These are phyloP conservation scores for Lumbricus terrestris DNA, from an alignment of 2,888 invertebrate genomes.

Conservation along the genomic window DNA sequence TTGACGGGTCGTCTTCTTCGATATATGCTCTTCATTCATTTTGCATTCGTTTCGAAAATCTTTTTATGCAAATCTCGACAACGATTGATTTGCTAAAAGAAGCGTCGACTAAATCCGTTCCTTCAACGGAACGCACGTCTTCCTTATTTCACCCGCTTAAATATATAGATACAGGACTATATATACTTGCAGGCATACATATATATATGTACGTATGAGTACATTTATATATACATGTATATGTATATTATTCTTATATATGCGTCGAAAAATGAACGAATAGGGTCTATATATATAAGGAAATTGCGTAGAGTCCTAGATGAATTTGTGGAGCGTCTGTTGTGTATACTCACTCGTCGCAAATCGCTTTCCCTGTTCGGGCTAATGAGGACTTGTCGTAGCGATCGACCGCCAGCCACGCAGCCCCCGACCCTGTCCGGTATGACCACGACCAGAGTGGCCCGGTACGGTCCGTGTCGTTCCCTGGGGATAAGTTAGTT, in stretches of 20 bases:
- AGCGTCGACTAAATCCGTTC: not conserved
- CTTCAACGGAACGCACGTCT: not conserved
- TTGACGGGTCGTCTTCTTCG: not conserved
- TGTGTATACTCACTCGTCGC: not conserved
- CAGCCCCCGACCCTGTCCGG: not conserved
- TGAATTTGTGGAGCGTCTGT: not conserved
- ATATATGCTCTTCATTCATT: not conserved
- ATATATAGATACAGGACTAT: not conserved
- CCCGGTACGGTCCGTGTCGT: not conserved
- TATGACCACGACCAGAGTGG: not conserved
- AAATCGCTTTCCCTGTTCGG: constrained; percentile 13
- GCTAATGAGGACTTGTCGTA: not conserved
- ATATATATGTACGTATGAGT: not conserved
- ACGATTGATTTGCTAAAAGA: not conserved
- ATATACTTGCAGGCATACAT: not conserved
- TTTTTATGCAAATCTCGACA: not conserved
- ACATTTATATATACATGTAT: not conserved
- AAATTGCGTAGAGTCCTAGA: not conserved
- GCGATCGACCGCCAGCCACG: not conserved
- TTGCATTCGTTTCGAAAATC: not conserved
- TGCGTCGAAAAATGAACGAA: no score
- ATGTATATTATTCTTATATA: not conserved
- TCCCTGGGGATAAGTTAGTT: constrained; percentile 16
- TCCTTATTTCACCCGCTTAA: not conserved
- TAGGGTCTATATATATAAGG: no score